phyloP scores from a whole-genome alignment of 2,888 invertebrate genomes.

The Agapostemon virescens region DNA sequence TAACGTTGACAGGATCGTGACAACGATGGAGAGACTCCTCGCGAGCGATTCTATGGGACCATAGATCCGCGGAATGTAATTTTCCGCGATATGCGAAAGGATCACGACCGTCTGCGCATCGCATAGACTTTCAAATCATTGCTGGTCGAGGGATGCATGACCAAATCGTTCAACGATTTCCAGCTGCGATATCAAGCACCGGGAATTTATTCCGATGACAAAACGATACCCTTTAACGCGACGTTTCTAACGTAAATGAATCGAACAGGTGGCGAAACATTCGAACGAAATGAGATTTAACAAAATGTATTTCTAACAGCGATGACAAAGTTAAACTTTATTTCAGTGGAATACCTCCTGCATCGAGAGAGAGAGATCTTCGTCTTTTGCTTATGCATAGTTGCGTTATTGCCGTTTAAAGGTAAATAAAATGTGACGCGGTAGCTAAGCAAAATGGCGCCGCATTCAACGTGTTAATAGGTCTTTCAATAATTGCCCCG shows the following conservation, averaged over 20 bases:
- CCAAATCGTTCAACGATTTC: constrained; percentile 5
- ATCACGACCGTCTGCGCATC: constrained; percentile 17
- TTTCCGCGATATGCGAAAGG: constrained; percentile 41
- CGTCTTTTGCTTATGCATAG: too few relatives aligned
- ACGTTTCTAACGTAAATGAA: not conserved
- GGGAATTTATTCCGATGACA: constrained; percentile 38
- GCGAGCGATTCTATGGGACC: constrained; percentile 31
- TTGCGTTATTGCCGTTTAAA: too few relatives aligned
- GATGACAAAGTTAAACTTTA: not conserved
- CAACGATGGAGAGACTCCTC: constrained; percentile 31
- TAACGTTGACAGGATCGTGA: constrained; percentile 31
- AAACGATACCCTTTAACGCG: not conserved
- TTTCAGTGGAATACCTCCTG: not conserved
- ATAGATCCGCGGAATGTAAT: constrained; percentile 26
- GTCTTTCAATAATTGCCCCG: too few relatives aligned
- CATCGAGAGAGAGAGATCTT: not conserved
- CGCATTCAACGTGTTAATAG: too few relatives aligned
- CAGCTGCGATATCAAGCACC: constrained; percentile 33
- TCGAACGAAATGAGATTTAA: not conserved
- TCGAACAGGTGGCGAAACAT: not conserved
- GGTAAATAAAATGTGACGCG: too few relatives aligned
- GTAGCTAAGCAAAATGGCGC: too few relatives aligned
- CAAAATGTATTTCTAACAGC: not conserved
- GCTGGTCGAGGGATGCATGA: constrained; percentile 27
- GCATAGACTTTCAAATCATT: constrained; percentile 50